Evolutionary conservation across 2,888 invertebrate genomes (phyloP).

Genomic region (Nudaria mundana): DNA sequence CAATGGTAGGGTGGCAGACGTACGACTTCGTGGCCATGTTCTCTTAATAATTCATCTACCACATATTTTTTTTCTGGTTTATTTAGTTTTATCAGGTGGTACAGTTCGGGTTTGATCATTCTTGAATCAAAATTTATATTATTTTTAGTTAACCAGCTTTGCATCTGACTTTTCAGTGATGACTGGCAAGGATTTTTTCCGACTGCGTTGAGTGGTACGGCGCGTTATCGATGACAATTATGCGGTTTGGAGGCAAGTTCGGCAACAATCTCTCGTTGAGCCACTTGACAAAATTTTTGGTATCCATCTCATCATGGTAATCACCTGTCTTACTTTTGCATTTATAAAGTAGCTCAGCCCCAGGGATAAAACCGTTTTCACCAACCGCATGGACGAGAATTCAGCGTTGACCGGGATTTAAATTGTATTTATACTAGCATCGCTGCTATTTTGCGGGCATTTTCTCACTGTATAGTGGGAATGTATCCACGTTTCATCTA

Average conservation of each 20-base stretch:
- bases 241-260: neutral
- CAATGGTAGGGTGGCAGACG: too few relatives aligned
- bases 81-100: too few relatives aligned
- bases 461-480: constrained; percentile 7
- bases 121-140: too few relatives aligned
- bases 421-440: neutral
- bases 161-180: too few relatives aligned
- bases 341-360: neutral
- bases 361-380: neutral
- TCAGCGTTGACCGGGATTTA: neutral
- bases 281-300: neutral
- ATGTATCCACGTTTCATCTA: constrained; percentile 28
- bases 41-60: too few relatives aligned
- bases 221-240: neutral
- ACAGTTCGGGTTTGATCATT: too few relatives aligned
- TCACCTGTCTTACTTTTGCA: neutral
- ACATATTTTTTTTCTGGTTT: too few relatives aligned
- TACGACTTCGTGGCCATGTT: too few relatives aligned
- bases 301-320: constrained; percentile 1
- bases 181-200: too few relatives aligned
- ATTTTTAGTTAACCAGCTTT: too few relatives aligned
- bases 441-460: neutral
- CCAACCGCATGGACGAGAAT: neutral
- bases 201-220: too few relatives aligned
- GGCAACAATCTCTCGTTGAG: neutral